A percentile compares a stretch with the other conserved stretches of the same genome.
These are phyloP conservation scores for Merodon equestris DNA, from an alignment of 2,888 invertebrate genomes.

Conservation along the genomic window DNA sequence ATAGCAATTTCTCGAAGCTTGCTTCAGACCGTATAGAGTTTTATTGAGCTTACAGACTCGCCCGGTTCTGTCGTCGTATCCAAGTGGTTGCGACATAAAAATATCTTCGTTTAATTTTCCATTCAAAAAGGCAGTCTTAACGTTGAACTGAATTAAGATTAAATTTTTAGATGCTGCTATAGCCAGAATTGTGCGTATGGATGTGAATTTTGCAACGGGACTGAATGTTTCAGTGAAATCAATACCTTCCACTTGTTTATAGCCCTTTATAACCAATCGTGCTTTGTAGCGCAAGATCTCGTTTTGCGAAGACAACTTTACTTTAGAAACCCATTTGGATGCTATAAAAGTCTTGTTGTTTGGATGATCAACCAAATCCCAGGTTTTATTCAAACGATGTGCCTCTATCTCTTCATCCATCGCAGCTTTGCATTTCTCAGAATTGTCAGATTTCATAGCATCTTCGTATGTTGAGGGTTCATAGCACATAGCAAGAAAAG, in stretches of 20 bases:
- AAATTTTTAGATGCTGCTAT: constrained; percentile 25
- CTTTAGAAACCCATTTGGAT: constrained; percentile 1
- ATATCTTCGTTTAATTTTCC: constrained; percentile 41
- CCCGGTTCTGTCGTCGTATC: constrained; percentile 46
- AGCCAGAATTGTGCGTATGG: constrained; percentile 57
- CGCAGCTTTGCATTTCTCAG: not conserved
- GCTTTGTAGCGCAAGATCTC: constrained; percentile 7
- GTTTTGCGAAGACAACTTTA: constrained; percentile 9
- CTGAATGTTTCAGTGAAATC: constrained; percentile 72
- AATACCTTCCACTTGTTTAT: constrained; percentile 36
- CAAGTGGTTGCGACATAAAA: constrained; percentile 53
- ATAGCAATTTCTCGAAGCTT: constrained; percentile 55
- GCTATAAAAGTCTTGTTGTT: constrained; percentile 3
- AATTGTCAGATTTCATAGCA: constrained; percentile 1
- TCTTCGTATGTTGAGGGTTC: constrained; percentile 2
- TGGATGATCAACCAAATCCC: constrained; percentile 2
- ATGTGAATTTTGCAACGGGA: constrained; percentile 70
- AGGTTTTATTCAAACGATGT: constrained; percentile 5
- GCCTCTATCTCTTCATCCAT: constrained; percentile 13
- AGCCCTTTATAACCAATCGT: constrained; percentile 6
- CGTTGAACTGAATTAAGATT: constrained; percentile 1
- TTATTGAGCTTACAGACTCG: constrained; percentile 47
- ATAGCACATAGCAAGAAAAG: constrained; percentile 6
- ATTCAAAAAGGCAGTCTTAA: constrained; percentile 46
- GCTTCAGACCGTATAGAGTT: constrained; percentile 57